Percentiles rank a stretch among this genome's conserved stretches.
Conservation (phyloP, 2,888 invertebrate genomes). For the Ariolimax columbianus region DNA sequence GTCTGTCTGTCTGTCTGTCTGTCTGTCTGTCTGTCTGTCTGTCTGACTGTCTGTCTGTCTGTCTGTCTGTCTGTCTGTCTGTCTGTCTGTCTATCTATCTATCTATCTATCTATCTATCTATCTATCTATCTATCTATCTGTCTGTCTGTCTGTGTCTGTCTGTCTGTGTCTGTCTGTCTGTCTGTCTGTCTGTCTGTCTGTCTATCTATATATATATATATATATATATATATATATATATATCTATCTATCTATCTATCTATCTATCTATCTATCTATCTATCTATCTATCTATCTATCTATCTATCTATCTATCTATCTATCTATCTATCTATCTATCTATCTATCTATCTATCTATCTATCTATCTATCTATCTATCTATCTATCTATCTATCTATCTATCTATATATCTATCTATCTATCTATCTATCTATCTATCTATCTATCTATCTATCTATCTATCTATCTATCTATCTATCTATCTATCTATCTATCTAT, state of each 20-base stretch:
- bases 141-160: too few relatives aligned
- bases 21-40: neutral
- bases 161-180: too few relatives aligned
- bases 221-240: too few relatives aligned
- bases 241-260: too few relatives aligned
- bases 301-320: neutral
- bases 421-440: too few relatives aligned
- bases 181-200: too few relatives aligned
- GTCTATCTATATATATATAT: too few relatives aligned
- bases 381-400: neutral
- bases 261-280: neutral
- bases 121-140: neutral
- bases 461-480: too few relatives aligned
- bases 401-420: neutral
- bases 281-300: neutral
- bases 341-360: conserved; percentile 12
- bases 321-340: neutral
- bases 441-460: neutral
- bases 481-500: too few relatives aligned
- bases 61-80: neutral
- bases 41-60: neutral
- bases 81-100: conserved; percentile 19
- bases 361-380: neutral
- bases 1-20: neutral
- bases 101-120: neutral